A percentile compares a stretch with the other conserved stretches of the same genome.
Conservation (phyloP, 2,888 invertebrate species). For the Hemaris fuciformis region DNA sequence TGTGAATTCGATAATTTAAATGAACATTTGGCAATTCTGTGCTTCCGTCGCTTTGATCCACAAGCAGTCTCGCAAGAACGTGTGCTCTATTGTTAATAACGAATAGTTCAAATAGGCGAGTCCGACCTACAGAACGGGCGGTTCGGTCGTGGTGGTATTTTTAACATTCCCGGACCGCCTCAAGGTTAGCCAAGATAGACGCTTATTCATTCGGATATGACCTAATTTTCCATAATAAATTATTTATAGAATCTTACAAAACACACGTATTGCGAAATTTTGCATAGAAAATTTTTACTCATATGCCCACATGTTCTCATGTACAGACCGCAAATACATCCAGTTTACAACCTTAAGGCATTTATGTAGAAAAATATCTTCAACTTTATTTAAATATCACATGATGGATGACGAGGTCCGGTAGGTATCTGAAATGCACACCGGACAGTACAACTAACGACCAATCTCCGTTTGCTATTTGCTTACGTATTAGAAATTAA, state of each 20-base stretch:
- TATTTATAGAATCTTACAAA: constrained; percentile 46
- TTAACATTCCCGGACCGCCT: constrained; percentile 80
- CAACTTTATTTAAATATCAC: not conserved
- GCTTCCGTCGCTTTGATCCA: constrained; percentile 11
- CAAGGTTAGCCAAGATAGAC: constrained; percentile 77
- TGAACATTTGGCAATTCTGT: constrained; percentile 1
- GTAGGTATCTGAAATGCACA: not conserved
- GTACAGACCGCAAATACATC: not conserved
- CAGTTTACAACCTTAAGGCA: too few species aligned
- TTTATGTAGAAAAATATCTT: not conserved
- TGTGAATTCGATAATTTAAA: not conserved
- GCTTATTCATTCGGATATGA: constrained; percentile 78
- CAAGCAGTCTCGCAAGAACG: not conserved
- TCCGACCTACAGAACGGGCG: constrained; percentile 52
- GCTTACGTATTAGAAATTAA: constrained; percentile 1
- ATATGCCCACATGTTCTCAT: not conserved
- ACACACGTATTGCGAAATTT: not conserved
- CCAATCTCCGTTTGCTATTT: constrained; percentile 8
- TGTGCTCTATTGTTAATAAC: constrained; percentile 34
- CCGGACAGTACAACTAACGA: constrained; percentile 1
- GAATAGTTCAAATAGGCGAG: constrained; percentile 52
- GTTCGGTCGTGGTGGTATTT: constrained; percentile 70
- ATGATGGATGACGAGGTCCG: not conserved
- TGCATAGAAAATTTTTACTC: not conserved
- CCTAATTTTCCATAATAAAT: constrained; percentile 69